Percentiles rank a stretch among this genome's conserved stretches.
phyloP scores from a whole-genome alignment of 2,797 vertebrate genomes.

The Eidolon dupreanum region DNA sequence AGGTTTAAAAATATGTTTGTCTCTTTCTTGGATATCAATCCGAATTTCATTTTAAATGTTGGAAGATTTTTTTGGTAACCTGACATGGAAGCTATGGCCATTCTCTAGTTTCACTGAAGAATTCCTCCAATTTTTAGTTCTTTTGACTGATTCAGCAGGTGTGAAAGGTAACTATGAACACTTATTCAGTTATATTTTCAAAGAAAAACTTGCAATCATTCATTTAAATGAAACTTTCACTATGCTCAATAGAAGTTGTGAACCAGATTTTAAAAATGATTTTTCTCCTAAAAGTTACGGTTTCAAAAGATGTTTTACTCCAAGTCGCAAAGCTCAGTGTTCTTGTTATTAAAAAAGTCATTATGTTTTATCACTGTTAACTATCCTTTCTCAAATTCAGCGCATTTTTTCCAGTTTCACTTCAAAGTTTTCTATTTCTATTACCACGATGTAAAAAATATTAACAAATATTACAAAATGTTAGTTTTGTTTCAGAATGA shows the following conservation, averaged over 20 bases:
- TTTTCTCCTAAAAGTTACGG: neutral
- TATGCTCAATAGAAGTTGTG: neutral
- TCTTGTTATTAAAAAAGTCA: conserved; percentile 19
- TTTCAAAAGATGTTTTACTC: conserved; percentile 45
- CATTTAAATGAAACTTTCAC: neutral
- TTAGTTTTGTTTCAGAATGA: conserved; percentile 30
- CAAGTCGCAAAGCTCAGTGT: neutral
- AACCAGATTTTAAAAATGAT: conserved; percentile 2
- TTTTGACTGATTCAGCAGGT: neutral
- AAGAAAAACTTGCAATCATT: neutral
- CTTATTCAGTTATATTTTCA: neutral
- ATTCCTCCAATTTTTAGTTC: neutral
- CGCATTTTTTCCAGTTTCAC: neutral
- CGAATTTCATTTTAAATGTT: conserved; percentile 36
- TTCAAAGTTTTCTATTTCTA: conserved; percentile 15
- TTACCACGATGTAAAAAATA: conserved; percentile 22
- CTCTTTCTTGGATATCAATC: neutral
- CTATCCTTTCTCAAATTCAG: neutral
- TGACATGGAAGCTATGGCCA: neutral
- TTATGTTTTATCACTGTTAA: neutral
- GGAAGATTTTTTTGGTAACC: neutral
- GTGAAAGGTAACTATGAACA: neutral
- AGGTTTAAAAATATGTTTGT: neutral
- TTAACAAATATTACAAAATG: neutral
- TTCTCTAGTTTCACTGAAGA: conserved; percentile 17